Percentiles rank a stretch among this genome's conserved stretches.
Evolutionary conservation across 2,113 vertebrate species (phyloP).

Genomic region (Cephalopholis sonnerati): DNA sequence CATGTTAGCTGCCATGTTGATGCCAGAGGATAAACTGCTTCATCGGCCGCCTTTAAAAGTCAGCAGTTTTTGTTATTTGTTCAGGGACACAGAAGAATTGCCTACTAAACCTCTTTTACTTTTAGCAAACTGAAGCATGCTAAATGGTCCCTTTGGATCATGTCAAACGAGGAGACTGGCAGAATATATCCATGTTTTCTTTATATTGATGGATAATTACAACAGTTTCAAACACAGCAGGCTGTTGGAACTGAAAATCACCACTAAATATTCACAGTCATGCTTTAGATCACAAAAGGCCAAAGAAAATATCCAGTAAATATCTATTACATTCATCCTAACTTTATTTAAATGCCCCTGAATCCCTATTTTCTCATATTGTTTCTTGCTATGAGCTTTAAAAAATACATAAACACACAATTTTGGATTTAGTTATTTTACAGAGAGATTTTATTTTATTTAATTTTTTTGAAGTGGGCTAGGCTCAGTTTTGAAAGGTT

Average conservation of each 20-base stretch:
- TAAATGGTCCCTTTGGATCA: conserved; percentile 67
- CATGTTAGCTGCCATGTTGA: conserved; percentile 62
- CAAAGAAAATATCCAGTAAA: not conserved
- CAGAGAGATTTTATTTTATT: too few species aligned
- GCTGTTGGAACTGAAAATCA: not conserved
- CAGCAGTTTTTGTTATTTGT: conserved; percentile 77
- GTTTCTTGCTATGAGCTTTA: too few species aligned
- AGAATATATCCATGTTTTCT: conserved; percentile 31
- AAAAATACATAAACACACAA: not conserved
- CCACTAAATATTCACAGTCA: not conserved
- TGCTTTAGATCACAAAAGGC: not conserved
- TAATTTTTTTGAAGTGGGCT: too few species aligned
- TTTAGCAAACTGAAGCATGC: conserved; percentile 61
- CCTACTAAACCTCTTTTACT: conserved; percentile 73
- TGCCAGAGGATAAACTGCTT: conserved; percentile 69
- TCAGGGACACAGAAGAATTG: conserved; percentile 72
- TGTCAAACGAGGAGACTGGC: conserved; percentile 56
- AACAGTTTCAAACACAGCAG: conserved; percentile 12
- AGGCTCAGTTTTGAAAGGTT: not conserved
- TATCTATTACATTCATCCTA: not conserved
- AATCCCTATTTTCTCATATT: not conserved
- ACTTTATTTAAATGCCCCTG: not conserved
- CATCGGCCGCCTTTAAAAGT: conserved; percentile 55
- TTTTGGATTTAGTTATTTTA: not conserved
- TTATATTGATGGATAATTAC: conserved; percentile 41